phyloP scores from a whole-genome alignment of 2,888 invertebrate species.

The Geotrupes spiniger region DNA sequence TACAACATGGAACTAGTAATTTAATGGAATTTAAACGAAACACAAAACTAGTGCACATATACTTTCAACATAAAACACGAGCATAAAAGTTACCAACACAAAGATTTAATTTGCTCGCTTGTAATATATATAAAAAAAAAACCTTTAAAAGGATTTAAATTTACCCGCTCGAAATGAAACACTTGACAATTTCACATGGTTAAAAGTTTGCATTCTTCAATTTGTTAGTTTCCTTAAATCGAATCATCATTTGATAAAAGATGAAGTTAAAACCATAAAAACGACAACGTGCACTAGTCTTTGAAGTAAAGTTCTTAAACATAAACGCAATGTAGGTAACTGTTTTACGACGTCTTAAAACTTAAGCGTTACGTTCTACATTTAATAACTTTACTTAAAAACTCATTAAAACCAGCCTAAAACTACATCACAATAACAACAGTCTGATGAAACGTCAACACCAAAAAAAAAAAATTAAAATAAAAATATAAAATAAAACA shows the following conservation, averaged over 20 bases:
- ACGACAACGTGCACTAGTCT: conserved; percentile 15
- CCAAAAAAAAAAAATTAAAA: conserved; percentile 19
- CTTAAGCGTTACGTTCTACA: conserved; percentile 7
- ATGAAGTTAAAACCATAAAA: conserved; percentile 15
- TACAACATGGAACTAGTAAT: too few relatives aligned
- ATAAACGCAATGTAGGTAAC: conserved; percentile 11
- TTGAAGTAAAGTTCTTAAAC: conserved; percentile 18
- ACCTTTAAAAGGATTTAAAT: too few relatives aligned
- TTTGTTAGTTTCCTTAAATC: too few relatives aligned
- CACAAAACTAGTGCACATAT: conserved; percentile 13
- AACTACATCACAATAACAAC: conserved; percentile 28
- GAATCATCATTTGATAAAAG: too few relatives aligned
- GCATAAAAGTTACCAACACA: neutral
- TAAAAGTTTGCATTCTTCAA: too few relatives aligned
- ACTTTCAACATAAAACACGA: conserved; percentile 9
- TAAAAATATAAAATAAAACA: conserved; percentile 1
- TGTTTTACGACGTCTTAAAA: conserved; percentile 4
- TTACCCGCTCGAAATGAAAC: too few relatives aligned
- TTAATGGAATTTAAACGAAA: too few relatives aligned
- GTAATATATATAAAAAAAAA: too few relatives aligned
- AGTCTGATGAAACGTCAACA: conserved; percentile 19
- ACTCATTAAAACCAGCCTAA: conserved; percentile 27
- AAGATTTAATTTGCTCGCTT: neutral
- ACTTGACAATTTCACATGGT: too few relatives aligned
- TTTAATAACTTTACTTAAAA: conserved; percentile 18